Evolutionary conservation across 2,113 vertebrate species (phyloP), one percentile per base, ranked within the genome.

Genomic region (Peucedramus taeniatus): DNA sequence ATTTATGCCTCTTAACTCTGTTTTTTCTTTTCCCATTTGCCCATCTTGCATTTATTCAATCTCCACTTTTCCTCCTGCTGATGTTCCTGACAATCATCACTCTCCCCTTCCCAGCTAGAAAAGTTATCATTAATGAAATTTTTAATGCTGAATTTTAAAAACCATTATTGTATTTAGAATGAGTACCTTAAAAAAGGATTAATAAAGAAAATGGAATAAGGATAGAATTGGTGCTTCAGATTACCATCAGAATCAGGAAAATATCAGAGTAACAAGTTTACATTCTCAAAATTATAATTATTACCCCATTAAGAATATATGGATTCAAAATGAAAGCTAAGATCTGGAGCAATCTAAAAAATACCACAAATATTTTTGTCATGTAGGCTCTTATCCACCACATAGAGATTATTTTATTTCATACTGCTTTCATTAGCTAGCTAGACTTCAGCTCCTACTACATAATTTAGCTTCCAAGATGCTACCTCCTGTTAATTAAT

Each of bases 51-150:
- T 94, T 93, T 95, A 95, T 92, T 94, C 76, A 89, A 80, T 86
- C 47, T 88, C 64, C 37, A 81, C 60, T 90, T 74, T 56, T 65
- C 75, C 79, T 83, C 76, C 63, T 70, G 54, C 42, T 77, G 79
- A 93, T 86, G 76, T 68, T 96, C 71, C 90, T 96, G 94, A 92
- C 88, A 95, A 91, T 89, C 88, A 95, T 83, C 83, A 94, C 78
- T 90, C 75, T 92, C 68, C 50, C 70, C 44, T 85, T 91, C 39
- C 56, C 56, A 89, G 88, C 7, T 71, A 90, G 68, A 81, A 56
- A 92, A 96, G 51, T 93, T 92, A 90, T 33, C 75, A 74, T 42
- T 74, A 96, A 96, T 80, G 47, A 94, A 93, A 90, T 28, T 59
- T 50, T 80, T 96, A 90, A 86, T 0, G 4, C 51, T 90, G 93